phyloP scores from a whole-genome alignment of 1,140 invertebrate genomes.

The Calosoma granatense region DNA sequence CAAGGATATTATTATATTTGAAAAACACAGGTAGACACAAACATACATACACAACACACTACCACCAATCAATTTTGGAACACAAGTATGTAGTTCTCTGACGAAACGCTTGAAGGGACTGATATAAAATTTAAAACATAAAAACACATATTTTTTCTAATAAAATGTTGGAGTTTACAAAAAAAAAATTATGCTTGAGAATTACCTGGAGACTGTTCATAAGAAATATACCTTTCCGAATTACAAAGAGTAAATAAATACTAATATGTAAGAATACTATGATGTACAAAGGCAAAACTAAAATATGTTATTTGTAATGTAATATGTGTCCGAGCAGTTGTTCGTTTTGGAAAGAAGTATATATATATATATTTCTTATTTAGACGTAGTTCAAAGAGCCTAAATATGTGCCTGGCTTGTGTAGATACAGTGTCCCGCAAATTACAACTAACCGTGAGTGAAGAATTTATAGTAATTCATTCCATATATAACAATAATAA shows the following conservation, averaged over 20 bases:
- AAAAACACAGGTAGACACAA: no score
- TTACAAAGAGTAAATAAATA: no score
- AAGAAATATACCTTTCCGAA: conserved; percentile 7
- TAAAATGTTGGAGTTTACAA: not conserved
- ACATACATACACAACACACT: no score
- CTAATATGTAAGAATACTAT: not conserved
- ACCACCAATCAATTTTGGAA: no score
- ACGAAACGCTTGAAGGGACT: not conserved
- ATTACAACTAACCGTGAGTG: not conserved
- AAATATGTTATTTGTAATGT: not conserved
- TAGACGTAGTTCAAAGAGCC: conserved; percentile 1
- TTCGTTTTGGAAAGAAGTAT: not conserved
- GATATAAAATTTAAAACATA: not conserved
- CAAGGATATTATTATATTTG: no score
- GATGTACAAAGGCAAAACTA: not conserved
- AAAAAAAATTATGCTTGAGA: conserved; percentile 1
- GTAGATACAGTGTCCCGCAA: not conserved
- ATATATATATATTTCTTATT: conserved; percentile 7
- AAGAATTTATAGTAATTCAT: not conserved
- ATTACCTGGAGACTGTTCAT: not conserved
- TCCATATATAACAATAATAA: conserved; percentile 2
- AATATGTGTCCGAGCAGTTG: not conserved
- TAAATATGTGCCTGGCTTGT: conserved; percentile 2
- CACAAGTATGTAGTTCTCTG: not conserved
- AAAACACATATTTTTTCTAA: conserved; percentile 1